Conservation (phyloP, 2,113 vertebrate species). For the Poeciliopsis prolifica region DNA sequence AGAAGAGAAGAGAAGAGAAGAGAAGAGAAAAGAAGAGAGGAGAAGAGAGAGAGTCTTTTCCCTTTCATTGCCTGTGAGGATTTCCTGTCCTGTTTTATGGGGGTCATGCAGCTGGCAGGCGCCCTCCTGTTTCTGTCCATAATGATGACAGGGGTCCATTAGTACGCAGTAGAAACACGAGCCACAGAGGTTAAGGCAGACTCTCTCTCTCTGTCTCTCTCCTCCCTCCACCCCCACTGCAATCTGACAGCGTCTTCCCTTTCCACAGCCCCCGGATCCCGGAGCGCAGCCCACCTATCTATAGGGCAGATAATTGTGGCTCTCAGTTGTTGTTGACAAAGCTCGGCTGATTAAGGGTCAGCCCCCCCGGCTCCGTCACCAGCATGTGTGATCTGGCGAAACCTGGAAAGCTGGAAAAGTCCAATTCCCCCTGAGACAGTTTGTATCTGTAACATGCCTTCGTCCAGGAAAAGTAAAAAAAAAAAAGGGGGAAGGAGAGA, state of each 20-base stretch:
- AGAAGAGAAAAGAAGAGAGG: too few species aligned
- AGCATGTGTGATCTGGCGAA: slow-evolving; percentile 32
- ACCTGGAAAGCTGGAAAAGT: slow-evolving; percentile 40
- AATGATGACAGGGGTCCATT: slow-evolving; percentile 78
- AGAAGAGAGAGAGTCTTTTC: slow-evolving; percentile 60
- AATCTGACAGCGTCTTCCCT: slow-evolving; percentile 60
- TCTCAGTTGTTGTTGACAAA: slow-evolving; percentile 63
- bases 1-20: slow-evolving; percentile 22
- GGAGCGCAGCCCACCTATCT: slow-evolving; percentile 52
- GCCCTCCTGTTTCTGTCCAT: slow-evolving; percentile 79
- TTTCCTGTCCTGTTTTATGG: slow-evolving; percentile 81
- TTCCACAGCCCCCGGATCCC: slow-evolving; percentile 55
- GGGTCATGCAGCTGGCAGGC: slow-evolving; percentile 81
- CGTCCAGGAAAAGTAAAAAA: slow-evolving; percentile 33
- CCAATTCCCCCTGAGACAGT: slow-evolving; percentile 14
- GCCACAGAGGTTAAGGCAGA: slow-evolving; percentile 67
- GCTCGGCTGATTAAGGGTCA: slow-evolving; percentile 59
- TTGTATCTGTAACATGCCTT: slow-evolving; percentile 26
- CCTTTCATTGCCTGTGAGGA: slow-evolving; percentile 72
- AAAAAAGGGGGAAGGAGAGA: background rate
- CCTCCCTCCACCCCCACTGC: slow-evolving; percentile 5
- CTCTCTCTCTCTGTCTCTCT: background rate
- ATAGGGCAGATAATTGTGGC: slow-evolving; percentile 67
- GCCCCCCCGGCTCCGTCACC: slow-evolving; percentile 43
- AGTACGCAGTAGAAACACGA: slow-evolving; percentile 75